Base-by-base conservation (phyloP, 1,140 invertebrate genomes). In the Phthorimaea operculella region DNA sequence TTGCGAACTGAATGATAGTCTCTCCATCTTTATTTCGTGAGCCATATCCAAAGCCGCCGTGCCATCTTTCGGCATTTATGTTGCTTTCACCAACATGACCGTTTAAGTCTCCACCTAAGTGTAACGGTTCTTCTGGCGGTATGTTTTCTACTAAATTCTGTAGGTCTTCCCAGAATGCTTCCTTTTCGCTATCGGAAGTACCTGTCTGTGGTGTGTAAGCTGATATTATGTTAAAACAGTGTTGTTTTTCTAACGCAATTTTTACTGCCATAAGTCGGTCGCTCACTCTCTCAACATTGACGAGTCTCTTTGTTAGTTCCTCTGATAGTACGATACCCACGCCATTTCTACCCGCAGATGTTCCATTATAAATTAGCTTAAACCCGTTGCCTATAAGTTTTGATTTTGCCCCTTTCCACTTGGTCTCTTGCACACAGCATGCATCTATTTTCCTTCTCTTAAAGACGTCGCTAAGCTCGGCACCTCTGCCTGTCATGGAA, bases 341-440 rank as follows among this genome's bases (percentile, higher is more conserved):
- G 47, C 57, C 57, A 39, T 48, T 9, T 34, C 11, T 51, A 4
- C 5, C 1, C 0, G 11, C 15, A 3, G 36, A 12, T n/a, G n/a
- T n/a, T 9, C 60, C 60, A 34, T 62, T 33, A 14, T 62, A 62
- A 8, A 58, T 36, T 2, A 62, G 44, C 15, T 62, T 16, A 33
- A 54, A 58, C 1, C 47, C 54, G 1, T 50, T 17, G 0, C 60
- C 60, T 14, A 62, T 42, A 10, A 58, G 39, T 55, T 45, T 15
- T 1, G 60, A 58, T 11, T 28, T 28, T 28, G 21, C 2, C 21
- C 21, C 21, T 28, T 6, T 6, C 21, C 21, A 28, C 21, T 28
- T 28, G 21, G 21, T 28, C 21, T 28, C 21, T 28, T 28, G 21
- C 21, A 28, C 21, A 28, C 21, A 28, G 6, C 21, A 28, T 28